Evolutionary conservation across 2,888 invertebrate species (phyloP).

Genomic region (Leptogaster cylindrica): DNA sequence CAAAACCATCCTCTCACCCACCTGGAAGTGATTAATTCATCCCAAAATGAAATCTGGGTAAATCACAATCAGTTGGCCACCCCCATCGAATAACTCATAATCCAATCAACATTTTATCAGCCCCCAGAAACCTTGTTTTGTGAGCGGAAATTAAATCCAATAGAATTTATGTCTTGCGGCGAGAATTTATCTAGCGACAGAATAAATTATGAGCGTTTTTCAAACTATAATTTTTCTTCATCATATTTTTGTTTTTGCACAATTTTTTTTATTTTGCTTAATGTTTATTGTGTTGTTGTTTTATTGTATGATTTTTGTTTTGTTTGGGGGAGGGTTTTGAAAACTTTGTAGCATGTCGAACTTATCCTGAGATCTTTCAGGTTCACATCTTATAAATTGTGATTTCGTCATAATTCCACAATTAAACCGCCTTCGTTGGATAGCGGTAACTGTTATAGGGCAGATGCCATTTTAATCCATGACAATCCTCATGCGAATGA

Average conservation of each 20-base stretch:
- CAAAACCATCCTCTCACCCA: too few species aligned
- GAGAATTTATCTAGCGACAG: conserved; percentile 22
- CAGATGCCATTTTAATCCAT: conserved; percentile 34
- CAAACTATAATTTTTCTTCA: conserved; percentile 1
- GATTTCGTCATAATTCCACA: conserved; percentile 46
- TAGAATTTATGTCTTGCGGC: background rate
- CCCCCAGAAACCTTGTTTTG: conserved; percentile 25
- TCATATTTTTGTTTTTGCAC: too few species aligned
- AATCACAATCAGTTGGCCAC: conserved; percentile 17
- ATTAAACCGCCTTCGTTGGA: conserved; percentile 43
- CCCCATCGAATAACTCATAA: conserved; percentile 27
- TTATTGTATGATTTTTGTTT: too few species aligned
- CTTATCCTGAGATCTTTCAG: conserved; percentile 13
- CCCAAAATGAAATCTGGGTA: conserved; percentile 14
- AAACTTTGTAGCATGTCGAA: background rate
- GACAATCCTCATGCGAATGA: too few species aligned
- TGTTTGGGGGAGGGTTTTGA: conserved; percentile 25
- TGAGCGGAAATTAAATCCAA: conserved; percentile 26
- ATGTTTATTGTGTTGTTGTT: too few species aligned
- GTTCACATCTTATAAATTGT: conserved; percentile 14
- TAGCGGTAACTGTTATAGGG: conserved; percentile 41
- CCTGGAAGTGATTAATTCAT: conserved; percentile 26
- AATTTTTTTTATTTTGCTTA: too few species aligned
- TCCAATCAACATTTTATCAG: conserved; percentile 36
- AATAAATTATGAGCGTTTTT: conserved; percentile 10